Conservation (phyloP, 2,888 invertebrate species). For the Phyto melanocephala region DNA sequence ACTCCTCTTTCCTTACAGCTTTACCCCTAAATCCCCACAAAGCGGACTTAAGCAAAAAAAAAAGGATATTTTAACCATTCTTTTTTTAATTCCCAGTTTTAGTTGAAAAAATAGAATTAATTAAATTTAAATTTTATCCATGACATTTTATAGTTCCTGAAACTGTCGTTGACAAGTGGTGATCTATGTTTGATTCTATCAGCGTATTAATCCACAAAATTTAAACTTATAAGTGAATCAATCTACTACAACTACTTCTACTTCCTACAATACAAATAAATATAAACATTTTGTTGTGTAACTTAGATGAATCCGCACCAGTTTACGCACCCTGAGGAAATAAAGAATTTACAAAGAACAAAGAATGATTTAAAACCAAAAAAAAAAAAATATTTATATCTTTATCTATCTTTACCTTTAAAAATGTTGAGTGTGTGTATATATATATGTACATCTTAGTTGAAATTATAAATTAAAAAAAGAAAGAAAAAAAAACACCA, state of each 20-base stretch:
- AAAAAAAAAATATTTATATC: constrained; percentile 31
- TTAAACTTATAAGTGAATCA: constrained; percentile 36
- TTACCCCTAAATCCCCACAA: constrained; percentile 21
- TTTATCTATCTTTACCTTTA: constrained; percentile 52
- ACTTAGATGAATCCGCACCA: constrained; percentile 63
- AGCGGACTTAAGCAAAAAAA: constrained; percentile 49
- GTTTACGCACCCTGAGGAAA: constrained; percentile 58
- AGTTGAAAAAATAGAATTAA: not conserved
- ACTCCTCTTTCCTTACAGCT: constrained; percentile 57
- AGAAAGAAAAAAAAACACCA: constrained; percentile 11
- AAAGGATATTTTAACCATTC: constrained; percentile 54
- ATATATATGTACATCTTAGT: constrained; percentile 21
- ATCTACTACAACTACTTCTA: constrained; percentile 39
- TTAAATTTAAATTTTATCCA: constrained; percentile 37
- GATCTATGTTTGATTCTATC: constrained; percentile 34
- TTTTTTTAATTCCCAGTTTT: constrained; percentile 7
- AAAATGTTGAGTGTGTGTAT: constrained; percentile 61
- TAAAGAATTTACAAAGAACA: constrained; percentile 38
- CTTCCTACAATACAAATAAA: constrained; percentile 53
- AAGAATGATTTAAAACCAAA: constrained; percentile 16
- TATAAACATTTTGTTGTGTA: constrained; percentile 47
- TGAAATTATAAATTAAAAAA: constrained; percentile 9
- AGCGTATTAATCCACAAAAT: constrained; percentile 24
- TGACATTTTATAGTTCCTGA: constrained; percentile 83
- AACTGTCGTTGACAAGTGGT: constrained; percentile 84